Base-by-base conservation (phyloP, 2,888 invertebrate species). In the Sesamia inferens region DNA sequence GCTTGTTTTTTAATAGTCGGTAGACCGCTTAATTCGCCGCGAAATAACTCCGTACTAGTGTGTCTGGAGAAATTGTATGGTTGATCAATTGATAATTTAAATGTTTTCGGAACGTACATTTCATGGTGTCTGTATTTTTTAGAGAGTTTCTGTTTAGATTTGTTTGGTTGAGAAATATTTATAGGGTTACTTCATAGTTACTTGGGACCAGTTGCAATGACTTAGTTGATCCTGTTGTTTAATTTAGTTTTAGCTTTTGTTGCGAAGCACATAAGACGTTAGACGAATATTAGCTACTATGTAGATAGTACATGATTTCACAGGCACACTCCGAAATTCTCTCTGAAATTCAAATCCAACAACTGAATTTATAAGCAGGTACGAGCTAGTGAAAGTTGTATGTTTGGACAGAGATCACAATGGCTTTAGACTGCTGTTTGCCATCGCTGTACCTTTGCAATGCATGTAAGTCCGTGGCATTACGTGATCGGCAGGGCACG, bases 11-110 rank as follows among this genome's bases (percentile, higher is more conserved):
- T 86, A 83, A 86, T 82, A 84, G 76, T 83, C 80, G 69, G 81
- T 81, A 88, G 84, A 88, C 84, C 82, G 81, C 82, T 74, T 88
- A 83, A 88, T 87, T 87, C 84, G 78, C 82, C 83, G 78, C 81
- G 84, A 88, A 88, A 87, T 88, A 75, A 78, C 78, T 74, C 63
- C 16, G 64, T 54, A 69, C 71, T 68, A 68, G 58, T 73, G 63
- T 79, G 76, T 76, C 74, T 78, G 68, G 51, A 55, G 42, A 74
- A 84, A 84, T 79, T 78, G 58, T 79, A 74, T 48, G 77, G 57
- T 57, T 77, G 69, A 72, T 70, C 71, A 70, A 65, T 76, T 54
- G 61, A 44, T 84, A 64, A 78, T 71, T 74, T 70, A 66, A 83
- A 80, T 80, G 69, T 83, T 74, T 76, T 75, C 65, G 55, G 84